Percentiles rank a stretch among this genome's conserved stretches.
These are phyloP conservation scores for Bubo bubo DNA, from an alignment of 2,113 vertebrate genomes.

Conservation along the genomic window DNA sequence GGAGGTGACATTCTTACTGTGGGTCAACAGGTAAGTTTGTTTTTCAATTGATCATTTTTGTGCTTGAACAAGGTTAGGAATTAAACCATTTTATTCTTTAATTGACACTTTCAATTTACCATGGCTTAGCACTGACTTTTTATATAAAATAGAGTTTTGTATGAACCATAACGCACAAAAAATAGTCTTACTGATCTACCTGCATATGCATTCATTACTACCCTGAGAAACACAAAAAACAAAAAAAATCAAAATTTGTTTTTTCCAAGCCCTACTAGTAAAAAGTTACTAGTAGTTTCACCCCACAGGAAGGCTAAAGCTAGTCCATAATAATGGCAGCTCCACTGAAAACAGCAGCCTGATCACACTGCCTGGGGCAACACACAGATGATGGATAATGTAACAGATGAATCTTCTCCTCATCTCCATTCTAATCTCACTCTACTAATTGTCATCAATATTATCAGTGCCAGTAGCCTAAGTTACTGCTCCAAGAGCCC, in stretches of 20 bases:
- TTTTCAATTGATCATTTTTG: background rate
- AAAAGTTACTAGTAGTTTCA: background rate
- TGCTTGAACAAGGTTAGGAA: background rate
- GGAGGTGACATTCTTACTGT: background rate
- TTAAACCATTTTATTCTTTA: background rate
- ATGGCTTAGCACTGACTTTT: background rate
- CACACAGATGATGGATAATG: slow-evolving; percentile 57
- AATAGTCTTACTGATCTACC: background rate
- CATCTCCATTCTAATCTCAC: slow-evolving; percentile 59
- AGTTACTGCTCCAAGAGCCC: background rate
- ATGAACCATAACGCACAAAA: background rate
- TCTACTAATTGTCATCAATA: slow-evolving; percentile 65
- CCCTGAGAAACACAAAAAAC: background rate
- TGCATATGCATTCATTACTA: background rate
- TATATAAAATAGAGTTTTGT: background rate
- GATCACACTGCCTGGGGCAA: slow-evolving; percentile 59
- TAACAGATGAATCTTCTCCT: slow-evolving; percentile 68
- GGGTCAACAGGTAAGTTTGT: background rate
- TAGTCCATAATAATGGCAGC: background rate
- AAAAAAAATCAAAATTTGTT: background rate
- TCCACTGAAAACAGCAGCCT: slow-evolving; percentile 39
- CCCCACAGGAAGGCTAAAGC: background rate
- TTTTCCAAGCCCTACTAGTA: background rate
- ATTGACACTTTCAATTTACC: background rate
- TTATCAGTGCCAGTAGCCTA: slow-evolving; percentile 54